Conservation (phyloP, 2,113 vertebrate genomes). For the Regulus satrapa region DNA sequence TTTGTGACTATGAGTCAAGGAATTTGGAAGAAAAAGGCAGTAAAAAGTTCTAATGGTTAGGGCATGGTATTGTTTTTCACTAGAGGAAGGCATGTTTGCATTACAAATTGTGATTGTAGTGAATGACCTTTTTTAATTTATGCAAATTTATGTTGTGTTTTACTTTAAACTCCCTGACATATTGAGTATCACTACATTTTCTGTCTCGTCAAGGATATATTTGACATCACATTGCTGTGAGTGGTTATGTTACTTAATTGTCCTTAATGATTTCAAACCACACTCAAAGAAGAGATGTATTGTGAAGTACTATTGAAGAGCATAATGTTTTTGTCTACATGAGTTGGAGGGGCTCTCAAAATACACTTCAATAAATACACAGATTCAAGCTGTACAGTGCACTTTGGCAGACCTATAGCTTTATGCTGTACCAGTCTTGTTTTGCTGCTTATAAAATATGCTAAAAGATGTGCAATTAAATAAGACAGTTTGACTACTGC, state of each 20-base stretch:
- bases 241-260: neutral
- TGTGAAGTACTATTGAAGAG: neutral
- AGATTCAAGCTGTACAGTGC: neutral
- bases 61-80: neutral
- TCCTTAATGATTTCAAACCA: neutral
- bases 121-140: neutral
- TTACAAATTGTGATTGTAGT: neutral
- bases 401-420: neutral
- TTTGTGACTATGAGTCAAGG: neutral
- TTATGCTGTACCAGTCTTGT: neutral
- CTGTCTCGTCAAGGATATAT: neutral
- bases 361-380: neutral
- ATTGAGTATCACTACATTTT: neutral
- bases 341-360: neutral
- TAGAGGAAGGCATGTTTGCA: neutral
- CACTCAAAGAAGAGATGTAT: neutral
- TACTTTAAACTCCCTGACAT: neutral
- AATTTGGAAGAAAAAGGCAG: neutral
- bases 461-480: neutral
- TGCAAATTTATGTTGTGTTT: neutral
- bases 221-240: neutral
- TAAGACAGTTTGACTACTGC: neutral
- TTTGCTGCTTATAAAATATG: neutral
- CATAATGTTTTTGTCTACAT: neutral
- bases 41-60: neutral